Conservation (phyloP, 2,797 vertebrate species). For the Tadarida brasiliensis region DNA sequence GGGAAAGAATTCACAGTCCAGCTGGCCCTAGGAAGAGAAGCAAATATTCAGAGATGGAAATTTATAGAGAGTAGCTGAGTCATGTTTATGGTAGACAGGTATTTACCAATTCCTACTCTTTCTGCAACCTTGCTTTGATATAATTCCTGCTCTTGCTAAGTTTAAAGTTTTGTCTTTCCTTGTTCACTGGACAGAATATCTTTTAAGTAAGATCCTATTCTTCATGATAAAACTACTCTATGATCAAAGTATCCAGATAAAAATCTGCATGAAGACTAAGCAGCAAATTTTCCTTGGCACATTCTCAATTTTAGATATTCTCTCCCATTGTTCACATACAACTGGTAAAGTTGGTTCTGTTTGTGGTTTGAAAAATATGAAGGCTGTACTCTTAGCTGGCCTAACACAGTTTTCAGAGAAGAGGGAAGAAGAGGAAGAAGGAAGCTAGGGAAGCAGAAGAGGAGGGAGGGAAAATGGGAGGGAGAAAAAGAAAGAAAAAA, state of each 20-base stretch:
- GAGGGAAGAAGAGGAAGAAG: neutral
- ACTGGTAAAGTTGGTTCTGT: neutral
- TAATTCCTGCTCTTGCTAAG: neutral
- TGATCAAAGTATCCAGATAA: neutral
- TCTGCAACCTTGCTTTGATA: neutral
- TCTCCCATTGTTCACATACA: neutral
- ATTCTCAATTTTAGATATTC: neutral
- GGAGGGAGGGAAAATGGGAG: neutral
- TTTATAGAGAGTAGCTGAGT: neutral
- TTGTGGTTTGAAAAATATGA: constrained; percentile 12
- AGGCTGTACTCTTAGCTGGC: neutral
- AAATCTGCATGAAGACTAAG: neutral
- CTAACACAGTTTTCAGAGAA: neutral
- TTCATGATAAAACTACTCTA: neutral
- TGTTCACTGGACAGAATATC: neutral
- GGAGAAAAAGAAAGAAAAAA: neutral
- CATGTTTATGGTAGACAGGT: neutral
- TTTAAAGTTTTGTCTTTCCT: neutral
- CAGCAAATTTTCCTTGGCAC: neutral
- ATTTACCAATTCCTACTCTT: neutral
- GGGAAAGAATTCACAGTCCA: neutral
- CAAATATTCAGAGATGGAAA: neutral
- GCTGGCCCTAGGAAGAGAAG: neutral
- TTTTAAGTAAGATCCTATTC: neutral
- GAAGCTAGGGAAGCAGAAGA: neutral